Evolutionary conservation across 2,797 vertebrate species (phyloP).

Genomic region (Lutjanus campechanus): DNA sequence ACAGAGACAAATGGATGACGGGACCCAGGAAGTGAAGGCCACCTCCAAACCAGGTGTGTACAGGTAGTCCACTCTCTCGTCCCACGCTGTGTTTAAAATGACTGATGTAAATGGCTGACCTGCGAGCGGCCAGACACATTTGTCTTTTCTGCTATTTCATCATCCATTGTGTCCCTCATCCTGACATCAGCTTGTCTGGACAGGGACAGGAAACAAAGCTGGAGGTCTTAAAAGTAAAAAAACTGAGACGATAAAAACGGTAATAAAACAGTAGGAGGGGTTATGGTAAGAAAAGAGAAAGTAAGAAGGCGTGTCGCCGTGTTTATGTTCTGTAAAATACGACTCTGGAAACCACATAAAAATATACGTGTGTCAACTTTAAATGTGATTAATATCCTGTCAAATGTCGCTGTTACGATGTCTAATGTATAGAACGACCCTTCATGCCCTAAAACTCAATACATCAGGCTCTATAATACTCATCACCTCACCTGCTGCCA

Average conservation of each 20-base stretch:
- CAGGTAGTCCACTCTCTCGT: slow-evolving; percentile 14
- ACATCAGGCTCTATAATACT: neutral
- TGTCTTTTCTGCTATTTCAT: slow-evolving; percentile 21
- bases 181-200: slow-evolving; percentile 29
- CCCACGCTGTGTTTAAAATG: slow-evolving; percentile 53
- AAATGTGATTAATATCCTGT: slow-evolving; percentile 10
- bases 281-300: no score
- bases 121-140: slow-evolving; percentile 42
- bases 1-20: slow-evolving; percentile 52
- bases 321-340: neutral
- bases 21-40: slow-evolving; percentile 62
- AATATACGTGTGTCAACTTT: neutral
- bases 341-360: neutral
- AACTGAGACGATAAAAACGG: neutral
- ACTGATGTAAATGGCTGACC: slow-evolving; percentile 25
- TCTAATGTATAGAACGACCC: neutral
- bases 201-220: neutral
- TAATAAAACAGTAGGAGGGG: neutral
- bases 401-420: neutral
- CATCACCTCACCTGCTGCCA: slow-evolving; percentile 48
- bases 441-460: neutral
- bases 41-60: slow-evolving; percentile 60
- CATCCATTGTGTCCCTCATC: neutral
- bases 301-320: neutral
- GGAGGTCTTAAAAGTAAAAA: neutral